phyloP scores from a whole-genome alignment of 2,113 vertebrate species.

The Oreochromis aureus region DNA sequence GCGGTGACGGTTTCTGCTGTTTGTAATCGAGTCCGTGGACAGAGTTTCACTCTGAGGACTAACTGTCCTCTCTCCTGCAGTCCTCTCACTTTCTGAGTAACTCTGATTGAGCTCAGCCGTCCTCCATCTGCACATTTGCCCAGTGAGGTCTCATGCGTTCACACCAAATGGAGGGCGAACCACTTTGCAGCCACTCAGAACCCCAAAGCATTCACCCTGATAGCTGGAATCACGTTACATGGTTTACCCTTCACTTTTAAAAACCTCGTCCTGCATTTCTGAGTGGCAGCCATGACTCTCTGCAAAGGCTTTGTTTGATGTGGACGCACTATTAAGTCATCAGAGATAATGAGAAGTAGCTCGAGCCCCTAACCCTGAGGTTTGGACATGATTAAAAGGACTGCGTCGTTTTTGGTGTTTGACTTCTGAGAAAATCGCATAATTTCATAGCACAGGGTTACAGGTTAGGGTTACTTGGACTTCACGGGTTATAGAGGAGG shows the following conservation, averaged over 20 bases:
- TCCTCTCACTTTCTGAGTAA: not conserved
- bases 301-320: not conserved
- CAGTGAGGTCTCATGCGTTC: not conserved
- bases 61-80: not conserved
- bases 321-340: not conserved
- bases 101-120: not conserved
- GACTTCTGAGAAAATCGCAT: not conserved
- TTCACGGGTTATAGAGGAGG: not conserved
- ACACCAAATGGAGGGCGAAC: not conserved
- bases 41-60: not conserved
- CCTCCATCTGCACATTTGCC: not conserved
- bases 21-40: not conserved
- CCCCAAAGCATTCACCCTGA: not conserved
- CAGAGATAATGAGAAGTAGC: not conserved
- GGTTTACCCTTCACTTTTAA: not conserved
- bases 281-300: not conserved
- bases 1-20: not conserved
- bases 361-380: not conserved
- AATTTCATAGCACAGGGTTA: not conserved
- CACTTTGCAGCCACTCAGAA: not conserved
- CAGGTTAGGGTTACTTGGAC: not conserved
- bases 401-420: not conserved
- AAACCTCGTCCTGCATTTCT: not conserved
- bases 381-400: not conserved
- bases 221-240: not conserved